Evolutionary conservation across 2,888 invertebrate species (phyloP), one percentile per base, ranked within the genome.

Genomic region (Pinctada fucata): DNA sequence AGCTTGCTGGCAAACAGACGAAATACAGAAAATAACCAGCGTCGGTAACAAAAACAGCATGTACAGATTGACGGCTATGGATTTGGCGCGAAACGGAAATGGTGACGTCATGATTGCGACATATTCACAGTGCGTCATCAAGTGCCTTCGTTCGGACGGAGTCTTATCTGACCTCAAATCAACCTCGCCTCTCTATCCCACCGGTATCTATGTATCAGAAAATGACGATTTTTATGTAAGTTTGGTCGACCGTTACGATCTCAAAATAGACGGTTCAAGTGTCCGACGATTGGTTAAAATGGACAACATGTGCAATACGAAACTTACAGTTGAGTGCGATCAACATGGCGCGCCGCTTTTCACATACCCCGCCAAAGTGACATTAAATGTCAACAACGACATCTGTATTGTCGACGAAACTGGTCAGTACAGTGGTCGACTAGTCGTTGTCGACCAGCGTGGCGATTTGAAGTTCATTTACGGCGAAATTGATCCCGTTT

Each of bases 311-410:
- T 58, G 74, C 5, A 74, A 74, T 50, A 50, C 31, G 4, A 45
- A 63, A 16, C 16, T 74, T 49, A 65, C 63, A 5, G 13, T 74
- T 31, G 74, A 74, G 63, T 49, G 51, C 31, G 66, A 65, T 16
- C 8, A 50, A 10, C 31, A 66, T 10, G 74, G 51, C 16, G 49
- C 16, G 45, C 48, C 50, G 45, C 47, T 74, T 16, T 66, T 74
- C 66, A 74, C 74, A 31, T 74, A 74, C 31, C 74, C 74, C 8
- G 74, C 74, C 6, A 74, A 74, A 51, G 74, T 74, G 10, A 65
- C 74, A 13, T 16, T 74, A 3, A 74, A 74, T 45, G 45, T 67
- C 31, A 74, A 74, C 50, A 66, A 50, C 16, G 74, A 74, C 50
- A 74, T 74, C 65, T 74, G 74, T 31, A 63, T 66, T 16, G 63